Conservation (phyloP, 2,888 invertebrate species). For the Pandemis cinnamomeana region DNA sequence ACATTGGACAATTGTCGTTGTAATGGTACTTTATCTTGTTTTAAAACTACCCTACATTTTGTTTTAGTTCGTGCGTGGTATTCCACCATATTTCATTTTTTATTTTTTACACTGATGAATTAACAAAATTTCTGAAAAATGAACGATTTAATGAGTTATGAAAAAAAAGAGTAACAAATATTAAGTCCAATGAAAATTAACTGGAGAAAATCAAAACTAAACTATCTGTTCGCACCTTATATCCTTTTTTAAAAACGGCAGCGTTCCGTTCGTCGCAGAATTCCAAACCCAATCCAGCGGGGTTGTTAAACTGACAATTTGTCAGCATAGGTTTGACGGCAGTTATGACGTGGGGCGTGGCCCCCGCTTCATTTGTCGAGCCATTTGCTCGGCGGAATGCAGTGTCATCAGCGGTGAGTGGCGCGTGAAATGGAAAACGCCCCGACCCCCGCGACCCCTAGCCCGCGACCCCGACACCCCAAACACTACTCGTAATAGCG, state of each 20-base stretch:
- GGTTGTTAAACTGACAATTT: slow-evolving; percentile 72
- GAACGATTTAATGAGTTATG: too few species aligned
- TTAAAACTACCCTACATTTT: too few species aligned
- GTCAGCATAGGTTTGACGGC: slow-evolving; percentile 53
- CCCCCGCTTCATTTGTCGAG: slow-evolving; percentile 82
- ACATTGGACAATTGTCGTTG: too few species aligned
- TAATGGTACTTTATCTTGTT: too few species aligned
- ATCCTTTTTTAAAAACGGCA: not conserved
- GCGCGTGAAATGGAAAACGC: slow-evolving; percentile 84
- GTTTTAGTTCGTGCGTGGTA: too few species aligned
- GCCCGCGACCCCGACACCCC: slow-evolving; percentile 68
- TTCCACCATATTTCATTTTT: too few species aligned
- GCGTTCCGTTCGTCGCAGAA: slow-evolving; percentile 11
- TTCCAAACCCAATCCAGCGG: slow-evolving; percentile 29
- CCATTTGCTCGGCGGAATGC: slow-evolving; percentile 82
- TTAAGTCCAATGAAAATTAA: too few species aligned
- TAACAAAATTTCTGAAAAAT: too few species aligned
- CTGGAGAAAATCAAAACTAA: too few species aligned
- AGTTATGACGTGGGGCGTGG: slow-evolving; percentile 83
- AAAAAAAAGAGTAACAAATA: too few species aligned
- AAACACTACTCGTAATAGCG: slow-evolving; percentile 41
- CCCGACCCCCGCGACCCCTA: slow-evolving; percentile 70
- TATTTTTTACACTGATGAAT: too few species aligned
- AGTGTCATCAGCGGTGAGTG: slow-evolving; percentile 81
- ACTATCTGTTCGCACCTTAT: too few species aligned